Evolutionary conservation across 1,140 invertebrate genomes (phyloP), one percentile per base, ranked within the genome.

Genomic region (Muscidifurax raptorellus): DNA sequence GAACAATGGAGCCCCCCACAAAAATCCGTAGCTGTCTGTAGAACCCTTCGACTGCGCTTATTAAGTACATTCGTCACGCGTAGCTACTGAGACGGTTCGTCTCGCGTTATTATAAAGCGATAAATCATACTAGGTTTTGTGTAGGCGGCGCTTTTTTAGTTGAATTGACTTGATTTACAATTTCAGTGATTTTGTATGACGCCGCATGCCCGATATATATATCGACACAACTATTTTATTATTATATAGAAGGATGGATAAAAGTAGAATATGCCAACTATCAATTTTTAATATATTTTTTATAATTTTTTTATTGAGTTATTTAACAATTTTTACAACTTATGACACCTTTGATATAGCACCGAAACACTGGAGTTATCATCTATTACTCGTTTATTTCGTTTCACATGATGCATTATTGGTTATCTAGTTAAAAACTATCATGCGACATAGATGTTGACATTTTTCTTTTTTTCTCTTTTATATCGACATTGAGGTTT

Each of bases 11-110:
- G 13, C 25, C 76, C 74, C 40, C 74, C 74, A 27, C 76, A 64
- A 78, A 75, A 76, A 76, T 76, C n/a, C 30, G 74, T 0, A 12
- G 22, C 40, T 12, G 7, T 40, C 36, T 80, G 82, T 77, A 82
- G 84, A 84, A 83, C 77, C 80, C 85, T 86, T 86, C 75, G 72
- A 84, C 52, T 59, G 52, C 71, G 87, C 86, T 89, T 88, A 88
- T 90, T 89, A 88, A 75, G 74, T 79, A 36, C 77, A 89, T 90
- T 90, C 87, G 88, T 89, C 77, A 88, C 83, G 74, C 59, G 71
- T 5, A 47, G 44, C 15, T 47, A 15, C 72, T 32, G 72, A 40
- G 27, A 59, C 30, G 64, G 6, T 47, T 72, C 28, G 40, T 36
- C 15, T 0, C 30, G 44, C 76, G 44, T 47, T 32, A 85, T 85